Conservation (phyloP, 2,888 invertebrate genomes). For the Mythimna albipuncta region DNA sequence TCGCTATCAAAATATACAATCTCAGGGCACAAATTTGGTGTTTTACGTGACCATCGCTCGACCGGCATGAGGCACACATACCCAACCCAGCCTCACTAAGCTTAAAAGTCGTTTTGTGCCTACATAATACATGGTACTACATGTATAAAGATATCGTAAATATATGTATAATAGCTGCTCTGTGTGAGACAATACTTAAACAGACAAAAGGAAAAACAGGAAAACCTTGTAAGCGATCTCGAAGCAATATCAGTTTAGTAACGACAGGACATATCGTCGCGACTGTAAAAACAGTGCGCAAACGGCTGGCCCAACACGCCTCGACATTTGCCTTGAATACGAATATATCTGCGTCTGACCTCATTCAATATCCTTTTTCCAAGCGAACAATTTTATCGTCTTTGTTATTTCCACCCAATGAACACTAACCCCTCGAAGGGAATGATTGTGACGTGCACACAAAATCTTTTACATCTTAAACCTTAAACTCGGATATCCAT, state of each 20-base stretch:
- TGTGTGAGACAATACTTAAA: conserved; percentile 35
- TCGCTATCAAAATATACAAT: too few relatives aligned
- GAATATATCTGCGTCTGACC: conserved; percentile 88
- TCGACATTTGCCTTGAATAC: conserved; percentile 84
- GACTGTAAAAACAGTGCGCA: conserved; percentile 81
- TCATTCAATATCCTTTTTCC: conserved; percentile 90
- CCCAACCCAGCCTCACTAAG: background rate
- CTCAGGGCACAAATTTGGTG: too few relatives aligned
- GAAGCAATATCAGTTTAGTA: conserved; percentile 72
- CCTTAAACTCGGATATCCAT: conserved; percentile 59
- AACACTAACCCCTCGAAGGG: conserved; percentile 86
- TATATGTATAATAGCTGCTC: conserved; percentile 28
- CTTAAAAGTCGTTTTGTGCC: background rate
- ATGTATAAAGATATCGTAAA: background rate
- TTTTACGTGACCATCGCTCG: too few relatives aligned
- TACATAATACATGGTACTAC: background rate
- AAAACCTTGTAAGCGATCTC: conserved; percentile 64
- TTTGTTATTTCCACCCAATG: conserved; percentile 89
- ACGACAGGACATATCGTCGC: conserved; percentile 73
- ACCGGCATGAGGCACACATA: too few relatives aligned
- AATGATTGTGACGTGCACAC: conserved; percentile 86
- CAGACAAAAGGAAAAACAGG: conserved; percentile 58
- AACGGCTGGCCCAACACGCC: conserved; percentile 83
- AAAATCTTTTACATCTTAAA: conserved; percentile 76
- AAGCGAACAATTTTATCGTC: conserved; percentile 89